Evolutionary conservation across 2,113 vertebrate genomes (phyloP), one percentile per base, ranked within the genome.

Genomic region (Peucedramus taeniatus): DNA sequence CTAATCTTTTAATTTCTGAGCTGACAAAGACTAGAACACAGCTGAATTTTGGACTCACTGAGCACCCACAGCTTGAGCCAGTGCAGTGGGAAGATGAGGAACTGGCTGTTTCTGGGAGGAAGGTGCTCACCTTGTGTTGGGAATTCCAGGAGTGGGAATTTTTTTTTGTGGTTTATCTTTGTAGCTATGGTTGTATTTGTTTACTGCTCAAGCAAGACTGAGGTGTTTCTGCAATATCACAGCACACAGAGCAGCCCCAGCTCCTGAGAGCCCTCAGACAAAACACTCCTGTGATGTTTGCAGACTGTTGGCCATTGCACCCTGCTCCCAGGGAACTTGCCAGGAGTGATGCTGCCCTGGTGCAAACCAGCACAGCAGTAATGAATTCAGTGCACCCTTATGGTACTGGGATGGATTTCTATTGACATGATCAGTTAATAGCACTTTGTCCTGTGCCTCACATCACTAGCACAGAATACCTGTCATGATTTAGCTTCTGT

Each of bases 91-190:
- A 64, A 64, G 44, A 27, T 2, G 13, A 66, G 8, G 30, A 45
- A 26, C 69, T 59, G 39, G 30, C 40, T 51, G 0, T 19, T 56
- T 76, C 53, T 77, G 45, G 45, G 42, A 49, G 30, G 23, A 57
- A 69, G 15, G 42, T 1, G 2, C 28, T 90, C 15, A 11, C 31
- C 20, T 75, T 3, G 0, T 3, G 1, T 6, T 1, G 6, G 79
- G 49, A 96, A 77, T 92, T 83, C 66, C 75, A 74, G 40, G 50
- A 85, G 71, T 33, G 31, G 61, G 31, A 19, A n/a, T 1, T 13
- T 77, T 45, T 50, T 59, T 45, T 54, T 68, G 65, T 1, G 11
- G 79, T 69, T 92, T 87, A 35, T 84, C 28, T 69, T 89, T 72
- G 50, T 37, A 79, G 40, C n/a, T 79, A 6, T n/a, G 37, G 31